These are phyloP conservation scores for Drosophila pseudotakahashii DNA, from an alignment of 2,888 invertebrate genomes.

Conservation along the genomic window DNA sequence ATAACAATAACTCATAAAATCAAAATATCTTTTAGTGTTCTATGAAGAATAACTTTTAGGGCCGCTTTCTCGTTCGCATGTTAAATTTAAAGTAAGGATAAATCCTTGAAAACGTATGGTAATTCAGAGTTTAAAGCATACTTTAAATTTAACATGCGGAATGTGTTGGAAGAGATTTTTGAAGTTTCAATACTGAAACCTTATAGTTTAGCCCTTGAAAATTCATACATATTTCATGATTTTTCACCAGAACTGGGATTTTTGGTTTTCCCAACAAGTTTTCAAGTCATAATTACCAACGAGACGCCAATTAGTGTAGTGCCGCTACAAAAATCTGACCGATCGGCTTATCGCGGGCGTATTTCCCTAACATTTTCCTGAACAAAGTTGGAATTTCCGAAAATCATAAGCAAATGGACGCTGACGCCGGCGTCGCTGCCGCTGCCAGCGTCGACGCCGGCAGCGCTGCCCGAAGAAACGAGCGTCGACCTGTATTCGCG, in stretches of 20 bases:
- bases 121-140: too few relatives aligned
- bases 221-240: background rate
- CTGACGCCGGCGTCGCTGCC: slow-evolving; percentile 43
- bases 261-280: background rate
- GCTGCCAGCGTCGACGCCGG: slow-evolving; percentile 36
- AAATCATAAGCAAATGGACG: slow-evolving; percentile 73
- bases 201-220: too few relatives aligned
- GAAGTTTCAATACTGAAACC: too few relatives aligned
- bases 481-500: slow-evolving; percentile 80
- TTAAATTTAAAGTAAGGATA: too few relatives aligned
- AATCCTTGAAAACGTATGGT: too few relatives aligned
- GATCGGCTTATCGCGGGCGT: slow-evolving; percentile 8
- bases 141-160: too few relatives aligned
- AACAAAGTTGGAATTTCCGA: slow-evolving; percentile 71
- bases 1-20: too few relatives aligned
- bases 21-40: too few relatives aligned
- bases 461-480: slow-evolving; percentile 51
- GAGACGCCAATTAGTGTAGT: background rate
- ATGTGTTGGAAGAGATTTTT: too few relatives aligned
- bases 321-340: slow-evolving; percentile 7
- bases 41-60: too few relatives aligned
- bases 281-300: background rate
- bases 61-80: too few relatives aligned
- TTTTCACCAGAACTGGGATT: background rate
- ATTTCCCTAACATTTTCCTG: background rate